Conservation (phyloP, 1,140 invertebrate species). For the Macrotrachela quadricornifera region DNA sequence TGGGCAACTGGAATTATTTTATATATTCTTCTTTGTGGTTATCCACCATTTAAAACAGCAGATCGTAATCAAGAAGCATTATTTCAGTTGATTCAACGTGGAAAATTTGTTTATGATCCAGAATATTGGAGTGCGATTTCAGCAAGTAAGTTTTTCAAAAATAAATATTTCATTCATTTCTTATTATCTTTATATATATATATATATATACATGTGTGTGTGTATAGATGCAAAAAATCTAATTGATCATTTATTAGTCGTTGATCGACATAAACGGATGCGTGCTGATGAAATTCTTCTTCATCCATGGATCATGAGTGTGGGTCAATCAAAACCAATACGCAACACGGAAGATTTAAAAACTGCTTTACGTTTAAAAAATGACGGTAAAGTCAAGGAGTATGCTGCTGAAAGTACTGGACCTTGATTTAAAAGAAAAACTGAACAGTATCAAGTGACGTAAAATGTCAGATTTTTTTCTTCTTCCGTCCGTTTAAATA, state of each 20-base stretch:
- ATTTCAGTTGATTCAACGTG: constrained; percentile 76
- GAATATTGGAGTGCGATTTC: constrained; percentile 82
- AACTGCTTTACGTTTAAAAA: too few relatives aligned
- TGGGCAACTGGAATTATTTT: constrained; percentile 93
- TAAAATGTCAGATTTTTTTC: too few relatives aligned
- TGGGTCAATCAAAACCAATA: constrained; percentile 9
- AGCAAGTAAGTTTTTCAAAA: constrained; percentile 39
- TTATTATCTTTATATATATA: background rate
- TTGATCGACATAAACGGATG: constrained; percentile 63
- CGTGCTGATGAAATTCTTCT: constrained; percentile 75
- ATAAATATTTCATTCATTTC: background rate
- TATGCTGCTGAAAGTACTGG: too few relatives aligned
- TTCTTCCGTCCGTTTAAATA: too few relatives aligned
- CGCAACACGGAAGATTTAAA: background rate
- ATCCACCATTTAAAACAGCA: constrained; percentile 47
- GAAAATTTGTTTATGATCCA: constrained; percentile 72
- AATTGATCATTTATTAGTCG: constrained; percentile 68
- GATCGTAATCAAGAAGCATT: constrained; percentile 63
- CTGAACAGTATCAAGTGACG: too few relatives aligned
- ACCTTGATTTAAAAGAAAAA: too few relatives aligned
- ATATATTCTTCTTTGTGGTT: constrained; percentile 86
- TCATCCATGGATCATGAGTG: constrained; percentile 59
- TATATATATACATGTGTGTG: too few relatives aligned
- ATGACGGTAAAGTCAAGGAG: too few relatives aligned
- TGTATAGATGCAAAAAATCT: constrained; percentile 32